Evolutionary conservation across 2,113 vertebrate species (phyloP).

Genomic region (Hyla sarda): DNA sequence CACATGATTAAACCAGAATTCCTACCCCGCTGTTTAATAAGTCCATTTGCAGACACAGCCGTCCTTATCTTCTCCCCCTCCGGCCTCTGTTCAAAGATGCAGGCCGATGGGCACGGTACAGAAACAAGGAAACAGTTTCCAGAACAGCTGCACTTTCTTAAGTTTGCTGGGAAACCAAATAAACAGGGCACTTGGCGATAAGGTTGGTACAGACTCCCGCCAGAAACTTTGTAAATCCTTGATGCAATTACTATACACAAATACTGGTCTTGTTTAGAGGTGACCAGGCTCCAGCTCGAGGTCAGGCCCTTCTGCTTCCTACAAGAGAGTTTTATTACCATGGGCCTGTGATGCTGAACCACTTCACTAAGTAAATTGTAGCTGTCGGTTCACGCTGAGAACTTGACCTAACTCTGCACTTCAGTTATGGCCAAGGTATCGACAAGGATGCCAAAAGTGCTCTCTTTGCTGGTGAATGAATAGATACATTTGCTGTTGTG

Average conservation of each 20-base stretch:
- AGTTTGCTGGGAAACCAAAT: constrained; percentile 34
- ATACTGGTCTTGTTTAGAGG: constrained; percentile 12
- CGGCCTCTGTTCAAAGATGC: neutral
- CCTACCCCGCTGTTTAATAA: constrained; percentile 51
- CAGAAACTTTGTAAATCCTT: constrained; percentile 12
- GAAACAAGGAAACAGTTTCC: neutral
- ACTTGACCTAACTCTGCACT: neutral
- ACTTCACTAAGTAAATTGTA: neutral
- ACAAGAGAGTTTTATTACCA: constrained; percentile 3
- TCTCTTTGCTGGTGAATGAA: too few species aligned
- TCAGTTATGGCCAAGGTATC: neutral
- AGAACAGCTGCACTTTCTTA: constrained; percentile 36
- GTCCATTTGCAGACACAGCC: constrained; percentile 24
- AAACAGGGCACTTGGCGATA: constrained; percentile 37
- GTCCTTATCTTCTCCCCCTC: constrained; percentile 34
- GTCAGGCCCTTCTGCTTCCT: neutral
- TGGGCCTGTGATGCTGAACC: too few species aligned
- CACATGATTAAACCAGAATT: constrained; percentile 45
- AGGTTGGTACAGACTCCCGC: constrained; percentile 10
- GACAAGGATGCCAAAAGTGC: too few species aligned
- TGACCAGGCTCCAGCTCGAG: constrained; percentile 1
- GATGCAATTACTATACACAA: constrained; percentile 40
- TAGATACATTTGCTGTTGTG: too few species aligned
- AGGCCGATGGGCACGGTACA: neutral
- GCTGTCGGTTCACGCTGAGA: neutral